Percentiles rank a stretch among this genome's conserved stretches.
Evolutionary conservation across 2,113 vertebrate species (phyloP).

Genomic region (Sarotherodon lohbergeri): DNA sequence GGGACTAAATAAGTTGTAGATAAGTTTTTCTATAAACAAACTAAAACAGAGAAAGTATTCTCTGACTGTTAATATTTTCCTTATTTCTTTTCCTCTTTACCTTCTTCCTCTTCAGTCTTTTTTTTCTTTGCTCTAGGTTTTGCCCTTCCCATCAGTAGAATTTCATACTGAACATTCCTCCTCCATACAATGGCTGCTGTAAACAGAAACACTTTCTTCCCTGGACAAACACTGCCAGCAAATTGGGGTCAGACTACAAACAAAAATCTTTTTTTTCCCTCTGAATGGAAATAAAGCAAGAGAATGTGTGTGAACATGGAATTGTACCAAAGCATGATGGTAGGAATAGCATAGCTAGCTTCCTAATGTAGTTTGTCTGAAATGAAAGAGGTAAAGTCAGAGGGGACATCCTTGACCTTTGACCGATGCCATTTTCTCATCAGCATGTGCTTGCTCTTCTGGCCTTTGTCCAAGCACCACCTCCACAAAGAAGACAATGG

Average conservation of each 20-base stretch:
- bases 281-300: neutral
- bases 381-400: neutral
- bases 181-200: constrained; percentile 13
- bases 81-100: neutral
- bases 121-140: neutral
- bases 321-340: neutral
- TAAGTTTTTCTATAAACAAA: neutral
- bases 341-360: neutral
- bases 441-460: neutral
- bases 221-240: neutral
- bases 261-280: neutral
- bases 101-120: neutral
- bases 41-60: neutral
- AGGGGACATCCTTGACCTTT: neutral
- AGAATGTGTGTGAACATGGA: neutral
- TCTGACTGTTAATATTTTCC: neutral
- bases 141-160: constrained; percentile 33
- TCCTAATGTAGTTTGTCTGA: neutral
- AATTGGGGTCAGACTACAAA: neutral
- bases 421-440: neutral
- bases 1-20: neutral
- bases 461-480: neutral
- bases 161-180: neutral
- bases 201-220: constrained; percentile 21
- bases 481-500: neutral